These are phyloP conservation scores for Noctilio leporinus DNA, from an alignment of 2,113 vertebrate genomes.

Conservation along the genomic window DNA sequence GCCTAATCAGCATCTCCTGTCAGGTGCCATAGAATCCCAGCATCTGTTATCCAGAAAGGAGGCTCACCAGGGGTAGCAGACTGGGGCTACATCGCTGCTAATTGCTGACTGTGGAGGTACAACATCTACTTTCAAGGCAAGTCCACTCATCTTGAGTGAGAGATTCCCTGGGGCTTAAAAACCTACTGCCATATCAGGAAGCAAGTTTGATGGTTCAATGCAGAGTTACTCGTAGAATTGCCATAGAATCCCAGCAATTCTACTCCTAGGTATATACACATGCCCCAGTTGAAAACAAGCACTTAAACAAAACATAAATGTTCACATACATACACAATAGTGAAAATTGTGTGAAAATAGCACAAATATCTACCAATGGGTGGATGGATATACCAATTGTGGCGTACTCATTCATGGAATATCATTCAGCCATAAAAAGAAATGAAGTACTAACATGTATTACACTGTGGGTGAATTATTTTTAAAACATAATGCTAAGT, in stretches of 20 bases:
- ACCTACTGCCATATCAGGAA: not conserved
- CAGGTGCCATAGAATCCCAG: constrained; percentile 5
- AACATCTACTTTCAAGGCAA: not conserved
- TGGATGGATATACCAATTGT: not conserved
- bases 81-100: not conserved
- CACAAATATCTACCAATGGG: not conserved
- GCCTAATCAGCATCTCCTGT: constrained; percentile 3
- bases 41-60: constrained; percentile 28
- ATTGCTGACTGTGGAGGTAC: not conserved
- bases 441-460: not conserved
- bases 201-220: not conserved
- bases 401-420: not conserved
- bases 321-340: not conserved
- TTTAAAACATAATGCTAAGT: not conserved
- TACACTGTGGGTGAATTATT: not conserved
- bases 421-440: not conserved
- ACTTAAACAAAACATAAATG: not conserved
- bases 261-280: not conserved
- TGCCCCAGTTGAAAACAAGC: not conserved
- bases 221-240: not conserved
- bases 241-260: not conserved
- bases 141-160: not conserved
- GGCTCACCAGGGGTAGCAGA: not conserved
- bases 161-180: not conserved
- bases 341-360: not conserved